These are phyloP conservation scores for Sinohyriopsis cumingii DNA, from an alignment of 2,888 invertebrate species.

Conservation along the genomic window DNA sequence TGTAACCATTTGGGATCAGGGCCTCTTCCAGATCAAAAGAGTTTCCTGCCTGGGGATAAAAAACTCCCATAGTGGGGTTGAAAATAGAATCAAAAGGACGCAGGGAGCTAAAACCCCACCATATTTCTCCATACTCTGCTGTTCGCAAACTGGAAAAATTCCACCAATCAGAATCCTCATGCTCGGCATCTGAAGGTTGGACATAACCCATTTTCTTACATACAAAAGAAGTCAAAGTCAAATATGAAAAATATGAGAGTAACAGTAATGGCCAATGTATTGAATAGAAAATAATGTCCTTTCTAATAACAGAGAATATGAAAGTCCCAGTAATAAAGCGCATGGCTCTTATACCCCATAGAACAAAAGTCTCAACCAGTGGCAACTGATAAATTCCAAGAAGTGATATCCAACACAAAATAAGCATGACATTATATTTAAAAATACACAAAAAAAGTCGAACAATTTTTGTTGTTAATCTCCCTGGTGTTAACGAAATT, in stretches of 20 bases:
- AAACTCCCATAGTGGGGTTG: constrained; percentile 49
- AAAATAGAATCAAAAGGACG: constrained; percentile 64
- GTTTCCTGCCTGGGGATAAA: constrained; percentile 10
- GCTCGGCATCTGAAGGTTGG: constrained; percentile 18
- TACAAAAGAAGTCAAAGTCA: constrained; percentile 33
- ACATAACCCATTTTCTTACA: constrained; percentile 2
- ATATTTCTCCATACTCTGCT: constrained; percentile 42
- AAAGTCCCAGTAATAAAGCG: constrained; percentile 67
- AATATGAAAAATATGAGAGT: constrained; percentile 55
- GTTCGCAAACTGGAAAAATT: constrained; percentile 66
- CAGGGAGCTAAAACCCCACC: constrained; percentile 61
- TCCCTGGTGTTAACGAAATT: constrained; percentile 70
- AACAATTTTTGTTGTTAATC: constrained; percentile 64
- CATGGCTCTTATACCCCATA: constrained; percentile 62
- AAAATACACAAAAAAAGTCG: constrained; percentile 71
- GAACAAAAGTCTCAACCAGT: constrained; percentile 64
- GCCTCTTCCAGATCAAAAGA: constrained; percentile 62
- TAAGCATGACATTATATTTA: constrained; percentile 73
- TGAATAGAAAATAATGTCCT: constrained; percentile 58
- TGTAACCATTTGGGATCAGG: constrained; percentile 73
- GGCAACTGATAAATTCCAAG: constrained; percentile 72
- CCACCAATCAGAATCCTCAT: constrained; percentile 68
- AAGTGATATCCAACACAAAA: constrained; percentile 73
- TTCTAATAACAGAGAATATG: constrained; percentile 56
- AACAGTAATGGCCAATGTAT: constrained; percentile 43